Evolutionary conservation across 2,113 vertebrate species (phyloP).

Genomic region (Megaptera novaeangliae): DNA sequence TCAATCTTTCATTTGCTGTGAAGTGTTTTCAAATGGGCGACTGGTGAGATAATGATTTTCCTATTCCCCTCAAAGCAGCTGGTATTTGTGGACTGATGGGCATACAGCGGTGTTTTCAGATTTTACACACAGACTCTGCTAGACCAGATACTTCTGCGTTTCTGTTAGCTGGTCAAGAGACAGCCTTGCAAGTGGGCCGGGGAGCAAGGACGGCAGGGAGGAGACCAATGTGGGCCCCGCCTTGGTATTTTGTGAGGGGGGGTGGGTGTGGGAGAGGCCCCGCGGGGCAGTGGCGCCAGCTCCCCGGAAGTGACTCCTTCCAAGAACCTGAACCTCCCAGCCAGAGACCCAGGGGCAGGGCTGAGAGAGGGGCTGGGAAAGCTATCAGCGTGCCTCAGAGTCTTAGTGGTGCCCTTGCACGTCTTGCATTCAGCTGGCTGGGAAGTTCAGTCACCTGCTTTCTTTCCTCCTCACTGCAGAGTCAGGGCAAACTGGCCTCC

Average conservation of each 20-base stretch:
- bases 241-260: not conserved
- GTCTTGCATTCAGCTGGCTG: not conserved
- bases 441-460: not conserved
- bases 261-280: no score
- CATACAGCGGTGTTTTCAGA: not conserved
- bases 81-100: not conserved
- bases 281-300: fast-evolving
- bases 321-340: not conserved
- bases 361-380: not conserved
- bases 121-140: not conserved
- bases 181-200: not conserved
- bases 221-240: not conserved
- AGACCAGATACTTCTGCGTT: not conserved
- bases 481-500: not conserved
- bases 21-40: slow-evolving; percentile 34
- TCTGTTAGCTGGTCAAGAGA: not conserved
- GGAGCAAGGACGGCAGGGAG: not conserved
- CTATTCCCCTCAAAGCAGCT: not conserved
- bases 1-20: slow-evolving; percentile 51
- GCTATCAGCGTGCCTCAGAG: not conserved
- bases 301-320: not conserved
- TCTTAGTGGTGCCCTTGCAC: not conserved
- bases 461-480: not conserved
- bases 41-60: slow-evolving; percentile 38
- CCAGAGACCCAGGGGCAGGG: not conserved